Conservation (phyloP, 2,113 vertebrate species). For the Cochlearius cochlearius region DNA sequence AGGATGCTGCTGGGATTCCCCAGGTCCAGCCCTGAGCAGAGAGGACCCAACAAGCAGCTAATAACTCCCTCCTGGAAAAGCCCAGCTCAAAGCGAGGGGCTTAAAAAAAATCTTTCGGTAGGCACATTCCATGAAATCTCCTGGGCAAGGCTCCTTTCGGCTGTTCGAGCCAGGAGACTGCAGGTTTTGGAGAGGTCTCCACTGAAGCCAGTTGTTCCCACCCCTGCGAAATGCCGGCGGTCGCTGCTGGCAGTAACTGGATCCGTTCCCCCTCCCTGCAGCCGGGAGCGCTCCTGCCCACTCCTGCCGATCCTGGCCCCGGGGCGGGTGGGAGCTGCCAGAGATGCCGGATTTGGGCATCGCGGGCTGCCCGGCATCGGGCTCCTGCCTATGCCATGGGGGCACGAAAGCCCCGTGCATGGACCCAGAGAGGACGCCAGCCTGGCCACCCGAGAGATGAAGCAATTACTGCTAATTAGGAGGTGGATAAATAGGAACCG, state of each 20-base stretch:
- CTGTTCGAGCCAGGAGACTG: neutral
- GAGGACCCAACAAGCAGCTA: neutral
- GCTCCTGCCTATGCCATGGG: neutral
- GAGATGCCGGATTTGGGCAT: neutral
- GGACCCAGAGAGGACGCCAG: neutral
- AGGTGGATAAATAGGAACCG: neutral
- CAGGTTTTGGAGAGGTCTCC: neutral
- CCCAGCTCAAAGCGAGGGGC: neutral
- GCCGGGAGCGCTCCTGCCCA: neutral
- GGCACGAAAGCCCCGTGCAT: accelerated
- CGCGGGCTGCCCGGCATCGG: accelerated
- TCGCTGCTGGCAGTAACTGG: neutral
- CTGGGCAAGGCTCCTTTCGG: neutral
- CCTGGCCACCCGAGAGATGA: accelerated
- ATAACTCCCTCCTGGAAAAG: neutral
- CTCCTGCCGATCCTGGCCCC: neutral
- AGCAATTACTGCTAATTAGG: neutral
- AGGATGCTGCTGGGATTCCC: neutral
- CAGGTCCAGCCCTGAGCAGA: neutral
- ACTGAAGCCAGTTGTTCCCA: neutral
- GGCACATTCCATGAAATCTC: neutral
- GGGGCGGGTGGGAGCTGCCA: neutral
- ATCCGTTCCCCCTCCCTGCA: accelerated
- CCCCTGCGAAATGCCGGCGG: neutral
- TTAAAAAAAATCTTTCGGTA: neutral